phyloP scores from a whole-genome alignment of 2,797 vertebrate species.

The Anguilla obscura region DNA sequence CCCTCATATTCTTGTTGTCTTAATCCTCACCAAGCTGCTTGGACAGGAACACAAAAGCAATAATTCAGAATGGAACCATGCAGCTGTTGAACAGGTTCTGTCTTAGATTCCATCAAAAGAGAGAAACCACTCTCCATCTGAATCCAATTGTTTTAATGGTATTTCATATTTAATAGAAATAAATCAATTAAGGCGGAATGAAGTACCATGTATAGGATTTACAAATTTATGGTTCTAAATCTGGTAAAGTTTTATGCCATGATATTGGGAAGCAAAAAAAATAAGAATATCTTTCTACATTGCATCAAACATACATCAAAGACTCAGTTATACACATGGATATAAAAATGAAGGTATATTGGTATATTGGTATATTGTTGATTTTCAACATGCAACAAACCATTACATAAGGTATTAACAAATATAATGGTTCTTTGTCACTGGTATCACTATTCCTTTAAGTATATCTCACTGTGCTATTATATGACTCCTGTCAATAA shows the following conservation, averaged over 20 bases:
- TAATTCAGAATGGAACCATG: conserved; percentile 51
- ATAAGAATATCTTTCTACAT: not conserved
- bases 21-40: conserved; percentile 70
- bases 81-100: conserved; percentile 21
- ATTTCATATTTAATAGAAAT: not conserved
- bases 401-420: not conserved
- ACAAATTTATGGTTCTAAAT: not conserved
- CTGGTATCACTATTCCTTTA: not conserved
- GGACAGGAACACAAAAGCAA: conserved; percentile 64
- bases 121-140: not conserved
- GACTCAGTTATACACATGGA: not conserved
- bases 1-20: conserved; percentile 59
- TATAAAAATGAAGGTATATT: not conserved
- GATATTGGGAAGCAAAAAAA: not conserved
- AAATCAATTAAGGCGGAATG: not conserved
- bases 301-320: not conserved
- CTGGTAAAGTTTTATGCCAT: not conserved
- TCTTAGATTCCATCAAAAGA: conserved; percentile 45
- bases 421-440: not conserved
- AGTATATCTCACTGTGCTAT: not conserved
- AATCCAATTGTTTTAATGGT: not conserved
- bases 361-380: not conserved
- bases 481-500: not conserved
- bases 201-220: not conserved
- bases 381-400: no score